These are phyloP conservation scores for Premnoplex brunnescens DNA, from an alignment of 2,797 vertebrate genomes.

Conservation along the genomic window DNA sequence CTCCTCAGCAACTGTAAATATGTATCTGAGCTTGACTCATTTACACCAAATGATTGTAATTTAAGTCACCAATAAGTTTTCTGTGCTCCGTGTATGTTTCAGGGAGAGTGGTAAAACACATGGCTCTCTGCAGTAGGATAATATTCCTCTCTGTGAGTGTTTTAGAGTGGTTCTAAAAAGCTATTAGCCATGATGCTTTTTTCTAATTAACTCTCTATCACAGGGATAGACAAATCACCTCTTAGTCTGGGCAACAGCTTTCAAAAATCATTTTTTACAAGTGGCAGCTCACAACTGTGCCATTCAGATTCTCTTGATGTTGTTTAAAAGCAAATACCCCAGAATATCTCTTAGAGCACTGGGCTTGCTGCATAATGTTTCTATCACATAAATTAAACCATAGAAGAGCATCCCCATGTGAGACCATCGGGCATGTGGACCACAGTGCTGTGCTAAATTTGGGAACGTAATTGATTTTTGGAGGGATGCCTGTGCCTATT, in stretches of 20 bases:
- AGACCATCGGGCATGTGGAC: neutral
- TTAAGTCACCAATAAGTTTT: slow-evolving; percentile 22
- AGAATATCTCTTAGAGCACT: neutral
- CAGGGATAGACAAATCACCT: slow-evolving; percentile 57
- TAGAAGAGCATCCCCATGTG: neutral
- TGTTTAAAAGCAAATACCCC: slow-evolving; percentile 51
- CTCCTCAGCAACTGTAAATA: slow-evolving; percentile 14
- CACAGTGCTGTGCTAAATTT: neutral
- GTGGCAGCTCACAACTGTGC: slow-evolving; percentile 56
- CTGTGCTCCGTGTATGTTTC: slow-evolving; percentile 38
- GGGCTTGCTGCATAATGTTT: slow-evolving; percentile 27
- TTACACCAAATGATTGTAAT: slow-evolving; percentile 1
- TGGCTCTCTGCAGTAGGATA: slow-evolving; percentile 39
- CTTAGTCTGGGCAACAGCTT: slow-evolving; percentile 45
- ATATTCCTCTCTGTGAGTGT: slow-evolving; percentile 51
- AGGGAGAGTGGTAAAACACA: slow-evolving; percentile 33
- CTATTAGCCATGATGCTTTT: slow-evolving; percentile 54
- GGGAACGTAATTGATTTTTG: neutral
- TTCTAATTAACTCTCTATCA: slow-evolving; percentile 65
- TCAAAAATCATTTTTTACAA: slow-evolving; percentile 50
- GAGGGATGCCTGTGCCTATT: neutral
- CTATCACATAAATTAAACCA: slow-evolving; percentile 14
- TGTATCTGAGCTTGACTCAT: slow-evolving; percentile 13
- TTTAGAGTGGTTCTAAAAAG: slow-evolving; percentile 62
- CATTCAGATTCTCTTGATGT: slow-evolving; percentile 5